Percentiles rank a stretch among this genome's conserved stretches.
Evolutionary conservation across 2,113 vertebrate genomes (phyloP).

Genomic region (Ariopsis seemanni): DNA sequence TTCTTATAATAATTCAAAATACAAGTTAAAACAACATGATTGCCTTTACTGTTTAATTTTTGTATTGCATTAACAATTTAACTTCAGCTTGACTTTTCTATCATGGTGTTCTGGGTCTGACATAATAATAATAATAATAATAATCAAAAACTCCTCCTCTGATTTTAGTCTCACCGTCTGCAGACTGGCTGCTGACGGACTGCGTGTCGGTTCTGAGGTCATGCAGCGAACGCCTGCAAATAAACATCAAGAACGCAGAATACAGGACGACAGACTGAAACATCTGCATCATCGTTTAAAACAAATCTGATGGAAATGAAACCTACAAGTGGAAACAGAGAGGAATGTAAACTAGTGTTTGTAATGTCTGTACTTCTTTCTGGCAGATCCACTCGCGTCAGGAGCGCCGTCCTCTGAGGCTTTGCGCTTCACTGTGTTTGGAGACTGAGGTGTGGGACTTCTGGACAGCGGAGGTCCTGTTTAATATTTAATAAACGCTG

Average conservation of each 20-base stretch:
- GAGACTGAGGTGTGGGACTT: slow-evolving; percentile 42
- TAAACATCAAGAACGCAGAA: neutral
- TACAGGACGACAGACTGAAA: neutral
- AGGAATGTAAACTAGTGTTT: fast-evolving
- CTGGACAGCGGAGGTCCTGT: slow-evolving; percentile 32
- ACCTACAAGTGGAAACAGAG: neutral
- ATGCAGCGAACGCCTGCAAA: slow-evolving; percentile 56
- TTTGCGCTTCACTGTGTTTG: slow-evolving; percentile 55
- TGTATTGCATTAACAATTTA: neutral
- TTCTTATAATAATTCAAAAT: too few relatives aligned
- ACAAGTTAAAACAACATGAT: too few relatives aligned
- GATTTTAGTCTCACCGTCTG: slow-evolving; percentile 39
- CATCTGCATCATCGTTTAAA: neutral
- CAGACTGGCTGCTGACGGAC: slow-evolving; percentile 21
- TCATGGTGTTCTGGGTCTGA: neutral
- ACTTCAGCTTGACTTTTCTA: neutral
- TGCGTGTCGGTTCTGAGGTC: slow-evolving; percentile 53
- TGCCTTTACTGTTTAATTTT: too few relatives aligned
- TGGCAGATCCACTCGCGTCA: slow-evolving; percentile 53
- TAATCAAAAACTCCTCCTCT: neutral
- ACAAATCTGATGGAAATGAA: neutral
- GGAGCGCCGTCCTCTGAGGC: slow-evolving; percentile 46
- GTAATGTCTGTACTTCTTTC: slow-evolving; percentile 50
- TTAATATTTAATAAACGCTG: neutral
- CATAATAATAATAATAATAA: neutral